These are phyloP conservation scores for Leuctra nigra DNA, from an alignment of 2,888 invertebrate species.

Conservation along the genomic window DNA sequence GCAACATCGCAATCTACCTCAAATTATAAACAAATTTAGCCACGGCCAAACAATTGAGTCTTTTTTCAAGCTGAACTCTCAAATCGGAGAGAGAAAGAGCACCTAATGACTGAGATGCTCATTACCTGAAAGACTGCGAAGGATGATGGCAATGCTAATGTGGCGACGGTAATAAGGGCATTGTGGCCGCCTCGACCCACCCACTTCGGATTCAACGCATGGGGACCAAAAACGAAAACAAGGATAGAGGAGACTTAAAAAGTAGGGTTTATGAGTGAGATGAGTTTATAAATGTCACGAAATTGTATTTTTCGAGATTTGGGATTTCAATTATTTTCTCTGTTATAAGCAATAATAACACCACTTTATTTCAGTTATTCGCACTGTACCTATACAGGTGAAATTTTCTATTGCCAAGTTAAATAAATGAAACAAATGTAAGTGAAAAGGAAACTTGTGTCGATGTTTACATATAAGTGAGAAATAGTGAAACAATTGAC, in stretches of 20 bases:
- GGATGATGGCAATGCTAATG: slow-evolving; percentile 1
- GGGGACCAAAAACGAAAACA: background rate
- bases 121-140: background rate
- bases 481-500: no score
- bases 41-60: slow-evolving; percentile 11
- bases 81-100: no score
- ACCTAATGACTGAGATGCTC: background rate
- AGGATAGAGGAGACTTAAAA: background rate
- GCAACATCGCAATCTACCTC: slow-evolving; percentile 14
- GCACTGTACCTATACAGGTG: no score
- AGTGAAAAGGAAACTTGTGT: no score
- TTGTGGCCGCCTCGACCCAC: background rate
- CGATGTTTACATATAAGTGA: no score
- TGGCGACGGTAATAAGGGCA: slow-evolving; percentile 1
- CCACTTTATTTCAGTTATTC: no score
- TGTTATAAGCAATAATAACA: no score
- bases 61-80: no score
- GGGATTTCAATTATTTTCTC: no score
- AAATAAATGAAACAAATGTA: no score
- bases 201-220: background rate
- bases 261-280: background rate
- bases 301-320: no score
- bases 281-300: background rate
- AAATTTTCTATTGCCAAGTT: no score
- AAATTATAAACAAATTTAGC: slow-evolving; percentile 22